Evolutionary conservation across 2,113 vertebrate species (phyloP).

Genomic region (Platichthys flesus): DNA sequence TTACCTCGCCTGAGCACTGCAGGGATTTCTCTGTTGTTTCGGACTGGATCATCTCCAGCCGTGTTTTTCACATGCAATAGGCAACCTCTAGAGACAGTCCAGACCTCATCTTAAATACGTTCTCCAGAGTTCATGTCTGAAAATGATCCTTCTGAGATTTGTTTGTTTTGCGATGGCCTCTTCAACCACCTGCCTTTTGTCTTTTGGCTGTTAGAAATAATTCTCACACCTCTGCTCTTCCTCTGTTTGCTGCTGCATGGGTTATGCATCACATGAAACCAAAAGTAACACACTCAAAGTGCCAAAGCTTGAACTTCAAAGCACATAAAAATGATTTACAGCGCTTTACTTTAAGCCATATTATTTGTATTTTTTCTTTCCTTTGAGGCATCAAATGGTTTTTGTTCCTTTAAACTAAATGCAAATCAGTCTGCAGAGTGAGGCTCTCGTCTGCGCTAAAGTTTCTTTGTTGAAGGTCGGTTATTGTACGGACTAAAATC

Average conservation of each 20-base stretch:
- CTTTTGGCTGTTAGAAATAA: no score
- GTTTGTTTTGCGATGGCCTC: neutral
- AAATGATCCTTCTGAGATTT: no score
- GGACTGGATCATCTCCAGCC: no score
- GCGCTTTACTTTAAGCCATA: neutral
- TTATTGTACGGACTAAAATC: slow-evolving; percentile 6
- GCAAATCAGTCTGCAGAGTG: slow-evolving; percentile 18
- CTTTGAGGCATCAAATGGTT: slow-evolving; percentile 2
- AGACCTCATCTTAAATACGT: no score
- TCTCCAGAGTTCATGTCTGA: no score
- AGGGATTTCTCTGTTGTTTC: no score
- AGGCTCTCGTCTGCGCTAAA: neutral
- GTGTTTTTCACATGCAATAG: no score
- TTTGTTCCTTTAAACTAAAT: slow-evolving; percentile 4
- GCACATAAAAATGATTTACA: neutral
- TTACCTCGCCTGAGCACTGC: no score
- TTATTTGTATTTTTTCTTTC: neutral
- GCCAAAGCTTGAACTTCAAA: slow-evolving; percentile 8
- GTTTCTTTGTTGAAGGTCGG: slow-evolving; percentile 2
- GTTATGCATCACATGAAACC: slow-evolving; percentile 16
- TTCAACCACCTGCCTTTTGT: neutral
- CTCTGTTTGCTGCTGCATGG: slow-evolving; percentile 19
- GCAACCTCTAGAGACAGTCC: no score
- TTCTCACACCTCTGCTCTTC: neutral
- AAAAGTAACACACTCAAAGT: slow-evolving; percentile 10